Conservation (phyloP, 2,888 invertebrate genomes). For the Cosmorhoe ocellata region DNA sequence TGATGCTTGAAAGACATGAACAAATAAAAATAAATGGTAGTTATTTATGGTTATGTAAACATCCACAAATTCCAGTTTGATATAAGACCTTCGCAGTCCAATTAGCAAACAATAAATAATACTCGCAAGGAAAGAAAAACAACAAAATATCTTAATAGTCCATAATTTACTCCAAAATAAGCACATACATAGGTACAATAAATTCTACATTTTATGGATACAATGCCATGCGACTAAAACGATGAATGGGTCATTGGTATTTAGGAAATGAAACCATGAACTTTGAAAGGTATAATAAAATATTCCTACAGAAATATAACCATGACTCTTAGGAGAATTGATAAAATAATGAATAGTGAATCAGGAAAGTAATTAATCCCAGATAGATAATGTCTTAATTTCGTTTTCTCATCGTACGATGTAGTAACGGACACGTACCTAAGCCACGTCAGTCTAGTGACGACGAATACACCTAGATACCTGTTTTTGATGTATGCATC, state of each 20-base stretch:
- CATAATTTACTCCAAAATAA: slow-evolving; percentile 14
- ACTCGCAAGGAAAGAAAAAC: slow-evolving; percentile 27
- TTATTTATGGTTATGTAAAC: neutral
- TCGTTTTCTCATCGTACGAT: neutral
- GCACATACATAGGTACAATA: slow-evolving; percentile 15
- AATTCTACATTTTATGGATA: slow-evolving; percentile 8
- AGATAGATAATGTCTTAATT: neutral
- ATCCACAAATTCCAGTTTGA: slow-evolving; percentile 4
- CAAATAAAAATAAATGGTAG: slow-evolving; percentile 1
- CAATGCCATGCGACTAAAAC: slow-evolving; percentile 13
- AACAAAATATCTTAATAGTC: slow-evolving; percentile 21
- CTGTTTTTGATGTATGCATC: slow-evolving; percentile 9
- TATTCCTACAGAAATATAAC: too few species aligned
- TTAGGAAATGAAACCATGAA: neutral
- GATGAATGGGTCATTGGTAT: slow-evolving; percentile 27
- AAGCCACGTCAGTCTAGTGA: slow-evolving; percentile 37
- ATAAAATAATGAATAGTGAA: neutral
- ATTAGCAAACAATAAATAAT: slow-evolving; percentile 24
- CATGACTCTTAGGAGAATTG: neutral
- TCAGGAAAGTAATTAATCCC: slow-evolving; percentile 9
- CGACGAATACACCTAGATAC: slow-evolving; percentile 18
- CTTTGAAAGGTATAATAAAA: too few species aligned
- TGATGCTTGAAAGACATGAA: neutral
- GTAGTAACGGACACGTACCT: neutral
- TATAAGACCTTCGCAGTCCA: slow-evolving; percentile 3